Percentiles rank a stretch among this genome's conserved stretches.
Conservation (phyloP, 2,888 invertebrate genomes). For the Apodemia mormo region DNA sequence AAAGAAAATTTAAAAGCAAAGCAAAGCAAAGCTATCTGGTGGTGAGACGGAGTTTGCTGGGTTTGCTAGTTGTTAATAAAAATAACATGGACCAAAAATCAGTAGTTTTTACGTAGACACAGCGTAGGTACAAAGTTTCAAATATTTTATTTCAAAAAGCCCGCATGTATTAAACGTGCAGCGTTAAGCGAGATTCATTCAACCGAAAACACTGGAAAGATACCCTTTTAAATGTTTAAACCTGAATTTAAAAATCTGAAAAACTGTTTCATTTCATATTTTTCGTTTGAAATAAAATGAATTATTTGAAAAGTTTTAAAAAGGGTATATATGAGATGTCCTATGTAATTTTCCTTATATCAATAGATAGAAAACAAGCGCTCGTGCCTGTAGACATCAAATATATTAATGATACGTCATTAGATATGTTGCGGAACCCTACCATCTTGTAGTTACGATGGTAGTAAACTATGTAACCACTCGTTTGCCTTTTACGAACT, state of each 20-base stretch:
- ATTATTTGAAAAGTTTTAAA: neutral
- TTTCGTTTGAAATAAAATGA: neutral
- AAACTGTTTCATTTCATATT: neutral
- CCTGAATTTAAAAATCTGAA: neutral
- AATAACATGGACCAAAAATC: neutral
- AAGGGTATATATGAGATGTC: no score
- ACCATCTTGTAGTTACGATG: no score
- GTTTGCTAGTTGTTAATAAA: neutral
- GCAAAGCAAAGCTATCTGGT: no score
- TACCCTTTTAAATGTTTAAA: conserved; percentile 1
- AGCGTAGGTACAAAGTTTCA: neutral
- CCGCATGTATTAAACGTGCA: conserved; percentile 12
- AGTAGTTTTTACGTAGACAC: neutral
- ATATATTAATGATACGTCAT: no score
- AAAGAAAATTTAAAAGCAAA: no score
- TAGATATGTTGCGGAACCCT: no score
- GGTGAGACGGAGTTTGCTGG: no score
- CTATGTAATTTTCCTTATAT: no score
- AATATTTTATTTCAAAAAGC: neutral
- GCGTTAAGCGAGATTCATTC: conserved; percentile 7
- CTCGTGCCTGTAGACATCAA: no score
- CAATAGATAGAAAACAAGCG: no score
- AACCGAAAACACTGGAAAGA: conserved; percentile 2
- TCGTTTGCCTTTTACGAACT: no score
- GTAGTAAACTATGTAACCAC: no score